Evolutionary conservation across 2,888 invertebrate species (phyloP).

Genomic region (Drosophila ezoana): DNA sequence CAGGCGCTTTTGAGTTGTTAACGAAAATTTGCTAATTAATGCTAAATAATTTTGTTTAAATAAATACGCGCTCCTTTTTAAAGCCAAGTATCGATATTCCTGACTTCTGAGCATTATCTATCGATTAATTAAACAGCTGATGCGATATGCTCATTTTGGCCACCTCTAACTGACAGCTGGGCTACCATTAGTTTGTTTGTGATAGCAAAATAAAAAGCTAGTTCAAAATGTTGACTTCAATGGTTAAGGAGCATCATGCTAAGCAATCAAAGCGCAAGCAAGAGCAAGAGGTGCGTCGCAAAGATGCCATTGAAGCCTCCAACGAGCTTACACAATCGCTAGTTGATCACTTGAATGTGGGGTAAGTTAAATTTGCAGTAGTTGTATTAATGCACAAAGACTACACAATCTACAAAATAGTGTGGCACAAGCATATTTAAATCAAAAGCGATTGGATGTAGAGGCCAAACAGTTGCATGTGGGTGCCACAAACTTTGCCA

Average conservation of each 20-base stretch:
- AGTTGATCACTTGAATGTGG: constrained; percentile 98
- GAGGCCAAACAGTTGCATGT: constrained; percentile 98
- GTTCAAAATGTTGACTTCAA: constrained; percentile 90
- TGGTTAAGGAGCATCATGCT: constrained; percentile 94
- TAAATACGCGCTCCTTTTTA: constrained; percentile 9
- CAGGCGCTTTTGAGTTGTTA: constrained; percentile 89
- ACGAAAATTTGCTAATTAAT: constrained; percentile 72
- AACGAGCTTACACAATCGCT: constrained; percentile 96
- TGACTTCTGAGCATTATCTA: not conserved
- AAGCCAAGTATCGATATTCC: constrained; percentile 21
- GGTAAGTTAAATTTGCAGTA: constrained; percentile 87
- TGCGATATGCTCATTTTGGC: not conserved
- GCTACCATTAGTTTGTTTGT: constrained; percentile 87
- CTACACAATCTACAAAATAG: constrained; percentile 80
- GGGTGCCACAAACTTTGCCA: constrained; percentile 97
- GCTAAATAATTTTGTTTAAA: constrained; percentile 8
- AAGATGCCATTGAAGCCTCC: constrained; percentile 96
- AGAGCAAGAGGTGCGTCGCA: constrained; percentile 95
- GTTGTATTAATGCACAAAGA: not conserved
- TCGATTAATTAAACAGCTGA: constrained; percentile 29
- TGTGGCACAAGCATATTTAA: constrained; percentile 98
- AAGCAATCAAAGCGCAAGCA: constrained; percentile 92
- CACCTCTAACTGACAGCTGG: constrained; percentile 36
- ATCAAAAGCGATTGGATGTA: constrained; percentile 98
- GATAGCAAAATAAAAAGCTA: not conserved